Evolutionary conservation across 2,888 invertebrate genomes (phyloP).

Genomic region (Acronicta leporina): DNA sequence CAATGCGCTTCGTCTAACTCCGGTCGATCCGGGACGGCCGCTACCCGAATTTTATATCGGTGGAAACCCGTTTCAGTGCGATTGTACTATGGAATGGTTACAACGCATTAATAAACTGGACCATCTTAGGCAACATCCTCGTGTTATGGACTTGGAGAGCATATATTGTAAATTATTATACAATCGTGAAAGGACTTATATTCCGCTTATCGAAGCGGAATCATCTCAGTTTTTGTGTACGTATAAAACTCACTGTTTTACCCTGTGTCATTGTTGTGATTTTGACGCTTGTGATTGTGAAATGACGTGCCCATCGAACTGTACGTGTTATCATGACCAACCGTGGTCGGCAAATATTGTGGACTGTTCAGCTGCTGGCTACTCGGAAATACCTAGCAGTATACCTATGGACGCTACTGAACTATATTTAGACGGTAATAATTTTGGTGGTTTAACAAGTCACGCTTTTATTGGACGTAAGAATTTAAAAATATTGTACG

Average conservation of each 20-base stretch:
- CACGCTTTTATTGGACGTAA: slow-evolving; percentile 97
- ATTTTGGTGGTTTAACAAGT: slow-evolving; percentile 95
- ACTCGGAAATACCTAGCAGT: slow-evolving; percentile 94
- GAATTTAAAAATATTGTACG: slow-evolving; percentile 95
- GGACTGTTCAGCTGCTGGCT: slow-evolving; percentile 95
- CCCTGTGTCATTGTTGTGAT: slow-evolving; percentile 98
- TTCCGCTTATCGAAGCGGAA: slow-evolving; percentile 96
- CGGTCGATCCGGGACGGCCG: slow-evolving; percentile 92
- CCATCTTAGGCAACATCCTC: slow-evolving; percentile 95
- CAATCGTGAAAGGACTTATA: slow-evolving; percentile 94
- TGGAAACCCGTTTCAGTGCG: slow-evolving; percentile 97
- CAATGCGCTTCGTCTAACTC: slow-evolving; percentile 95
- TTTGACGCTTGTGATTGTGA: slow-evolving; percentile 99
- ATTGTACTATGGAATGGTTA: slow-evolving; percentile 98
- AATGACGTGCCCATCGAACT: slow-evolving; percentile 98
- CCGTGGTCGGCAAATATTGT: slow-evolving; percentile 98
- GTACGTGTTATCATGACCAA: slow-evolving; percentile 98
- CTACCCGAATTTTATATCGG: slow-evolving; percentile 97
- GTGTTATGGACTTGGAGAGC: slow-evolving; percentile 96
- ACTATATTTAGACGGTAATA: slow-evolving; percentile 97
- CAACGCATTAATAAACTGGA: slow-evolving; percentile 96
- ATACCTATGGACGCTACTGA: slow-evolving; percentile 99
- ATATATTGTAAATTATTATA: slow-evolving; percentile 96
- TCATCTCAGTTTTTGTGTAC: slow-evolving; percentile 97
- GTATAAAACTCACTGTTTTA: slow-evolving; percentile 97